Evolutionary conservation across 53 echinoderm and acorn worm species (phyloP).

Genomic region (Stichopus horrens): DNA sequence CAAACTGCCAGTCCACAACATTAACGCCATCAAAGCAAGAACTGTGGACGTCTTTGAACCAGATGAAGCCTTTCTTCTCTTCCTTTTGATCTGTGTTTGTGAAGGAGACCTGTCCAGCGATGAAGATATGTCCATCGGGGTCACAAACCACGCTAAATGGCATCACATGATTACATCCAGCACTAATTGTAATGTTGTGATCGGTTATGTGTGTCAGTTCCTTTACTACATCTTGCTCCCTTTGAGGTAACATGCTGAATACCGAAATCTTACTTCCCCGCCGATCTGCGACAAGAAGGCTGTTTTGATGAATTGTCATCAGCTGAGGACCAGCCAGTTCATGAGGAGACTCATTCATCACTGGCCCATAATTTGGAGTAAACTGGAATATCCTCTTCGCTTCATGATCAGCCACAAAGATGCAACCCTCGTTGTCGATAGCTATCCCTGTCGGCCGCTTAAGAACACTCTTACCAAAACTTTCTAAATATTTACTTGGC

Average conservation of each 20-base stretch:
- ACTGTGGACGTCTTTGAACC: constrained; percentile 19
- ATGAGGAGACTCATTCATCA: background rate
- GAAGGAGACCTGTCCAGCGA: constrained; percentile 3
- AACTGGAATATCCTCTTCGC: constrained; percentile 40
- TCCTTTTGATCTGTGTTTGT: background rate
- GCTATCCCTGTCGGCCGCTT: constrained; percentile 34
- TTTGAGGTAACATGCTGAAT: background rate
- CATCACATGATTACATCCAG: background rate
- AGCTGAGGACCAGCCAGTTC: constrained; percentile 3
- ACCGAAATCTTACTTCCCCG: constrained; percentile 4
- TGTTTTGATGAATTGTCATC: constrained; percentile 12
- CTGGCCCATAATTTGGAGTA: background rate
- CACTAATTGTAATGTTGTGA: background rate
- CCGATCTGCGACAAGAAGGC: constrained; percentile 9
- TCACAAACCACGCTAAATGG: constrained; percentile 35
- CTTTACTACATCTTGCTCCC: background rate
- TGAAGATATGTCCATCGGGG: background rate
- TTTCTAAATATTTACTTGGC: background rate
- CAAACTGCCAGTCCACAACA: constrained; percentile 19
- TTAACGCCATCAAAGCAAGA: background rate
- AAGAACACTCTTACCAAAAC: constrained; percentile 7
- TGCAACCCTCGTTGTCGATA: constrained; percentile 30
- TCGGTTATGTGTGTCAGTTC: background rate
- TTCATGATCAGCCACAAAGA: constrained; percentile 26
- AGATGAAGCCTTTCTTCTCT: constrained; percentile 9